phyloP scores from a whole-genome alignment of 2,888 invertebrate species.

The Ophonus ardosiacus region DNA sequence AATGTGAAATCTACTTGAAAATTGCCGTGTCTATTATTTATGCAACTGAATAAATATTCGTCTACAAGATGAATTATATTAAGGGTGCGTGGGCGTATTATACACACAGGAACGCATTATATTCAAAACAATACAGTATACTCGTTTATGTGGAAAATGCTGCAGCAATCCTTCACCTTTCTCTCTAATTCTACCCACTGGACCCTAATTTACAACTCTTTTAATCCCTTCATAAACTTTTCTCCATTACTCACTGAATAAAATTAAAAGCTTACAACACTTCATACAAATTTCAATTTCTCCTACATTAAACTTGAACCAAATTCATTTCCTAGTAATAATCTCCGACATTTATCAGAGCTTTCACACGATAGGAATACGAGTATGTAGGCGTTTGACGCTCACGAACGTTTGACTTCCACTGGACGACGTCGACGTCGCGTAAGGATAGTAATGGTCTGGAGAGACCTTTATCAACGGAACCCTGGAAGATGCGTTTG shows the following conservation, averaged over 20 bases:
- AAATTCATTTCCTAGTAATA: not conserved
- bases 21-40: too few species aligned
- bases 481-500: not conserved
- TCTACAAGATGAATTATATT: too few species aligned
- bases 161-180: too few species aligned
- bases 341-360: not conserved
- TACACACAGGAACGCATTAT: too few species aligned
- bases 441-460: not conserved
- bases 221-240: not conserved
- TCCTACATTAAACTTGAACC: not conserved
- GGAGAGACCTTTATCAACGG: not conserved
- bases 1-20: too few species aligned
- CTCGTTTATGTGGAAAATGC: too few species aligned
- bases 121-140: too few species aligned
- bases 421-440: not conserved
- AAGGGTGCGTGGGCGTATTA: too few species aligned
- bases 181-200: not conserved
- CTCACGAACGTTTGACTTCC: not conserved
- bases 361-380: too few species aligned
- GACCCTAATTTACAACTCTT: not conserved
- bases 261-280: not conserved
- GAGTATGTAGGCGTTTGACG: not conserved
- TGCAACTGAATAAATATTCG: too few species aligned
- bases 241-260: not conserved
- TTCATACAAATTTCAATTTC: not conserved